A percentile compares a stretch with the other conserved stretches of the same genome.
Evolutionary conservation across 1,140 invertebrate species (phyloP).

Genomic region (Diorhabda sublineata): DNA sequence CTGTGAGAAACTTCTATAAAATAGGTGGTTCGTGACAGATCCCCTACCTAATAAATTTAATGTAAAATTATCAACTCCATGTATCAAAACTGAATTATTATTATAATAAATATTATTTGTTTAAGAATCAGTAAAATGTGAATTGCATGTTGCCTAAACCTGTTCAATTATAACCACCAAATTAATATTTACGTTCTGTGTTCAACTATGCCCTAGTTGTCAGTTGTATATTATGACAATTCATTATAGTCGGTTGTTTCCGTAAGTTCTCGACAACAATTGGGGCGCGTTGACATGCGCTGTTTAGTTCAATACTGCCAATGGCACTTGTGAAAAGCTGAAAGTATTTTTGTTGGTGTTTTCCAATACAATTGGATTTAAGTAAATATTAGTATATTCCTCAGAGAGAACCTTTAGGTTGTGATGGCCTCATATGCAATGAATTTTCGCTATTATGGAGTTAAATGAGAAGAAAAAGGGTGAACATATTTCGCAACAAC

Average conservation of each 20-base stretch:
- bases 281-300: constrained; percentile 15
- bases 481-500: constrained; percentile 8
- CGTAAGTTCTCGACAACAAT: not conserved
- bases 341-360: not conserved
- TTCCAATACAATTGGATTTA: not conserved
- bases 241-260: not conserved
- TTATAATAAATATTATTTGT: no score
- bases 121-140: no score
- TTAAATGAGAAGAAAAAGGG: not conserved
- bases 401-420: not conserved
- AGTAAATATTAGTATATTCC: not conserved
- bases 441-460: not conserved
- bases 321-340: constrained; percentile 1
- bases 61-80: no score
- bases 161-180: no score
- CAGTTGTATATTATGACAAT: no score
- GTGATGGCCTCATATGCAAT: not conserved
- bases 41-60: no score
- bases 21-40: no score
- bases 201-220: no score
- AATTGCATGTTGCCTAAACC: no score
- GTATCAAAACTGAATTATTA: no score
- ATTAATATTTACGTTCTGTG: no score
- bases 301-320: constrained; percentile 9
- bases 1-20: no score